These are phyloP conservation scores for Drosophila yooni DNA, from an alignment of 2,888 invertebrate genomes.

Conservation along the genomic window DNA sequence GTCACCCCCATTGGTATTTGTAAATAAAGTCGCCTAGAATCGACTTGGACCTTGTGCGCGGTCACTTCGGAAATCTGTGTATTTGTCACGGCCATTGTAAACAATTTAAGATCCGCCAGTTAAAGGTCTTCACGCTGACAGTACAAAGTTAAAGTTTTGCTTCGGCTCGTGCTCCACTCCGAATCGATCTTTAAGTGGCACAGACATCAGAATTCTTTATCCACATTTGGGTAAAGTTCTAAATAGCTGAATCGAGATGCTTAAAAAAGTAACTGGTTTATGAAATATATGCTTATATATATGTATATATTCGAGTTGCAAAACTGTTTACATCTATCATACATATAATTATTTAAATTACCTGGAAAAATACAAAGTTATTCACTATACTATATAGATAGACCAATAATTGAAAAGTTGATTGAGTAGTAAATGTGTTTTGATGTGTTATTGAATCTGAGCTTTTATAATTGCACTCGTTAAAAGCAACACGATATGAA, in stretches of 20 bases:
- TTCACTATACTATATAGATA: neutral
- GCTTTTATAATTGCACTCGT: constrained; percentile 6
- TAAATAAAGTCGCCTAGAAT: constrained; percentile 53
- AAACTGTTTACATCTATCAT: neutral
- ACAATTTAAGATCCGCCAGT: constrained; percentile 58
- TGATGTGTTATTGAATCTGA: constrained; percentile 16
- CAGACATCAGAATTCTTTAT: neutral
- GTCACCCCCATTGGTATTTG: constrained; percentile 15
- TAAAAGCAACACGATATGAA: constrained; percentile 7
- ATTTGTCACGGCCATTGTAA: constrained; percentile 66
- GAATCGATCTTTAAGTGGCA: constrained; percentile 2
- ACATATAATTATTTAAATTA: neutral
- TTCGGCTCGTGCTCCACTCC: constrained; percentile 6
- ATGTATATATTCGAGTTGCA: neutral
- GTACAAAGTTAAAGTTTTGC: constrained; percentile 44
- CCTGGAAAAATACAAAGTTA: neutral
- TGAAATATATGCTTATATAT: neutral
- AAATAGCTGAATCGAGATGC: neutral
- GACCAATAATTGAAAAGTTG: constrained; percentile 7
- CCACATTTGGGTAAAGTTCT: neutral
- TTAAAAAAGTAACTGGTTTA: neutral
- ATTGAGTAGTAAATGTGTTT: constrained; percentile 1
- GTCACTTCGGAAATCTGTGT: constrained; percentile 44
- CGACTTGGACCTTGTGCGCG: constrained; percentile 36
- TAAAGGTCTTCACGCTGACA: constrained; percentile 44